These are phyloP conservation scores for Eutolmus rufibarbis DNA, from an alignment of 2,888 invertebrate genomes.

Conservation along the genomic window DNA sequence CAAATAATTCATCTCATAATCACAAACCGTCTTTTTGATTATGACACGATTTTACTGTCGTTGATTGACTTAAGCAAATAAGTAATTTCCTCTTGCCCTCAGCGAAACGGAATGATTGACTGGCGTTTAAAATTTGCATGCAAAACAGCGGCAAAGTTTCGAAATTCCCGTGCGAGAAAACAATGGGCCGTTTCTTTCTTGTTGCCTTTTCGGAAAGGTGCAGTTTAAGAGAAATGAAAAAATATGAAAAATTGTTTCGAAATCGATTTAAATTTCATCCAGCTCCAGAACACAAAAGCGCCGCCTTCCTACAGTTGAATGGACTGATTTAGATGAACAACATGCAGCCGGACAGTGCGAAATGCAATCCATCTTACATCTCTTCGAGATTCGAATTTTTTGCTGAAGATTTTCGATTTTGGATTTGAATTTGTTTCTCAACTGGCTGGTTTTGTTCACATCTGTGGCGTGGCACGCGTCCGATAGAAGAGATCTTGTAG, in stretches of 20 bases:
- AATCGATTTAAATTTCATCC: background rate
- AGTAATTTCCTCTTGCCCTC: background rate
- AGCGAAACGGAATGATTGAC: background rate
- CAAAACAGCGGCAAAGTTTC: background rate
- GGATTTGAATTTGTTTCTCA: conserved; percentile 9
- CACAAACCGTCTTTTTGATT: background rate
- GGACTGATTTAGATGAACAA: background rate
- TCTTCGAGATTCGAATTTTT: background rate
- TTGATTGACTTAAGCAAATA: conserved; percentile 1
- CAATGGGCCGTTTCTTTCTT: background rate
- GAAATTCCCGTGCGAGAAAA: background rate
- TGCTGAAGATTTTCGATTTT: background rate
- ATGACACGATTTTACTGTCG: background rate
- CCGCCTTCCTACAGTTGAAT: background rate
- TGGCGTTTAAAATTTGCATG: conserved; percentile 5
- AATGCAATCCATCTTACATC: background rate
- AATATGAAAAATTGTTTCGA: background rate
- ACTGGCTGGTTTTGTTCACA: background rate
- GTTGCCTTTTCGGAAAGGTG: background rate
- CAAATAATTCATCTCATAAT: background rate
- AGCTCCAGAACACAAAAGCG: background rate
- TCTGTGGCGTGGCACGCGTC: background rate
- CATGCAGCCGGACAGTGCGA: background rate
- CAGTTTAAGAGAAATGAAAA: background rate
- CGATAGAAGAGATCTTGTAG: background rate